These are phyloP conservation scores for Neodiprion virginianus DNA, from an alignment of 1,140 invertebrate genomes.

Conservation along the genomic window DNA sequence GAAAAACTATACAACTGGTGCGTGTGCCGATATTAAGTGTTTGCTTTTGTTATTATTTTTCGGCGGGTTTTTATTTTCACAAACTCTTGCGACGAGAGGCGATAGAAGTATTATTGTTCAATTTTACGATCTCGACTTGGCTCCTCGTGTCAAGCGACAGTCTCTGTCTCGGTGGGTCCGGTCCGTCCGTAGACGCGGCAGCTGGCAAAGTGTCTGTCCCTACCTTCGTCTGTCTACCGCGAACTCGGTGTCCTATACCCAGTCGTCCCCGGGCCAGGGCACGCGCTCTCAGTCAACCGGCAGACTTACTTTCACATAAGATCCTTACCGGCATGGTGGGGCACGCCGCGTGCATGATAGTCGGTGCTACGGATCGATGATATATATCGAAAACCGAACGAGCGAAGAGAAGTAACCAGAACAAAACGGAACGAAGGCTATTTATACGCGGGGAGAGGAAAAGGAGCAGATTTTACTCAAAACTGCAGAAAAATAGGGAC, in stretches of 20 bases:
- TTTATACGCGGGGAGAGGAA: too few species aligned
- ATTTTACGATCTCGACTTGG: too few species aligned
- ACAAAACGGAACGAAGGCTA: too few species aligned
- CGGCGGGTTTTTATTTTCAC: too few species aligned
- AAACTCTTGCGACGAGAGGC: too few species aligned
- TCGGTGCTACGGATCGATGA: not conserved
- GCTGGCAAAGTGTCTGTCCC: slow-evolving; percentile 45
- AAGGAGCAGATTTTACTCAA: too few species aligned
- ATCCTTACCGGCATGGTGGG: not conserved
- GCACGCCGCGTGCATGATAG: not conserved
- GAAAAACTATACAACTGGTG: too few species aligned
- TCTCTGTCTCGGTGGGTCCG: slow-evolving; percentile 11
- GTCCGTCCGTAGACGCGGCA: slow-evolving; percentile 38
- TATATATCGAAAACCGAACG: not conserved
- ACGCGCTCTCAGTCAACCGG: slow-evolving; percentile 53
- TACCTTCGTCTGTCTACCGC: slow-evolving; percentile 37
- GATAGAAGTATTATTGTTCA: too few species aligned
- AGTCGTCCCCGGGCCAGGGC: slow-evolving; percentile 36
- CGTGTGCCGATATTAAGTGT: too few species aligned
- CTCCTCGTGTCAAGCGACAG: not conserved
- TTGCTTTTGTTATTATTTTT: too few species aligned
- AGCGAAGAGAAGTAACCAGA: not conserved
- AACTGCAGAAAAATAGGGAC: too few species aligned
- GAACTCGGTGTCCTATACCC: slow-evolving; percentile 21
- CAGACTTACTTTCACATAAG: slow-evolving; percentile 55